A percentile compares a stretch with the other conserved stretches of the same genome.
phyloP scores from a whole-genome alignment of 2,797 vertebrate species.

The Apodemus agrarius region DNA sequence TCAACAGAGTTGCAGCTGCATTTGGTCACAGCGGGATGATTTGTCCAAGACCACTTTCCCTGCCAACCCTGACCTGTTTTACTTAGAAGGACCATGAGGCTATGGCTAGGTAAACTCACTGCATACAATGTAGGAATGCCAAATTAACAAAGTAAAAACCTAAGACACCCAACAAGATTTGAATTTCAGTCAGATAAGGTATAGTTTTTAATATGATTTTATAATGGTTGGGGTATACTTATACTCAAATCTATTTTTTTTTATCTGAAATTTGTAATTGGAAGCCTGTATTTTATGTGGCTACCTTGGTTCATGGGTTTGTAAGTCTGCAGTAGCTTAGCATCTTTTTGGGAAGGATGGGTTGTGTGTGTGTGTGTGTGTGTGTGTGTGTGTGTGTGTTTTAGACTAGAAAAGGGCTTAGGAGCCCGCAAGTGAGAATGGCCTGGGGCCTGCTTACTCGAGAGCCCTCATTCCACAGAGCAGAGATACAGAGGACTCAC shows the following conservation, averaged over 20 bases:
- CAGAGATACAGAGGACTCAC: constrained; percentile 27
- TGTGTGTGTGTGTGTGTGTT: too few species aligned
- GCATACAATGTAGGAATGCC: not conserved
- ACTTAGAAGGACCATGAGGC: not conserved
- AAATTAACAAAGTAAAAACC: constrained; percentile 46
- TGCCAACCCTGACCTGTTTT: not conserved
- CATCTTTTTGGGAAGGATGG: not conserved
- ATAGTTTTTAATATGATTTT: not conserved
- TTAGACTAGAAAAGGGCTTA: not conserved
- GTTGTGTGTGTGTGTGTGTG: not conserved
- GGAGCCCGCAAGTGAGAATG: not conserved
- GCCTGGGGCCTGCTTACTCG: not conserved
- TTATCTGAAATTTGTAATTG: constrained; percentile 45
- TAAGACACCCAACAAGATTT: not conserved
- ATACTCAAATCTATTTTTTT: not conserved
- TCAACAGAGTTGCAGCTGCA: not conserved
- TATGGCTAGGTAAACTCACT: not conserved
- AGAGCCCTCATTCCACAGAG: not conserved
- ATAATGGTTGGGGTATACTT: not conserved
- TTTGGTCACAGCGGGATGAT: not conserved
- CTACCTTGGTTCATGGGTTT: not conserved
- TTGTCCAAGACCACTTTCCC: not conserved
- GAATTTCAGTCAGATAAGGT: constrained; percentile 45
- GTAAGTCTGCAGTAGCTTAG: not conserved
- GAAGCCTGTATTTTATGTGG: constrained; percentile 1